Evolutionary conservation across 2,113 vertebrate species (phyloP).

Genomic region (Desmodus rotundus): DNA sequence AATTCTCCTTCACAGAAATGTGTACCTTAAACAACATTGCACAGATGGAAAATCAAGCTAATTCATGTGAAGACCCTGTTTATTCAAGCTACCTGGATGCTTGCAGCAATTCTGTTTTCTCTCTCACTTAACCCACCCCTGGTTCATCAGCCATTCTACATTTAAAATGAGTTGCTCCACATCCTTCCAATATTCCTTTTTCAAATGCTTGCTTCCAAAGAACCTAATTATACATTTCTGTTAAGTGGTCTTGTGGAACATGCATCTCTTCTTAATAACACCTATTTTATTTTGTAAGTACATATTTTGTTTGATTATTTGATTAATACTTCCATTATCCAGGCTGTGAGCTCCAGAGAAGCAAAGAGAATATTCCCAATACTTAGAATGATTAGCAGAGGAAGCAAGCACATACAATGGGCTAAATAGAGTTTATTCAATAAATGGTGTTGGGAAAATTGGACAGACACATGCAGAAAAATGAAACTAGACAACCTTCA

Average conservation of each 20-base stretch:
- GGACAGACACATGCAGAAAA: too few species aligned
- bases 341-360: neutral
- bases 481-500: too few species aligned
- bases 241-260: neutral
- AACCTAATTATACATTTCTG: neutral
- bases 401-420: too few species aligned
- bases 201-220: neutral
- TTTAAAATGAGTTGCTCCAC: neutral
- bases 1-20: neutral
- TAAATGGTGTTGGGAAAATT: too few species aligned
- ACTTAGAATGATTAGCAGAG: neutral
- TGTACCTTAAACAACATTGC: neutral
- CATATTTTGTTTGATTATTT: conserved; percentile 8
- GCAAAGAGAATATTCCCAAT: neutral
- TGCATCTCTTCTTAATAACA: neutral
- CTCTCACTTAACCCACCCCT: neutral
- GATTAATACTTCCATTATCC: neutral
- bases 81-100: neutral
- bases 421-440: too few species aligned
- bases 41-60: neutral
- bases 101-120: neutral
- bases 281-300: neutral
- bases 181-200: neutral
- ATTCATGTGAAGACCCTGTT: neutral
- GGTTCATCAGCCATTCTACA: neutral